Base-by-base conservation (phyloP, 2,797 vertebrate genomes). In the Halcyon smyrnensis region DNA sequence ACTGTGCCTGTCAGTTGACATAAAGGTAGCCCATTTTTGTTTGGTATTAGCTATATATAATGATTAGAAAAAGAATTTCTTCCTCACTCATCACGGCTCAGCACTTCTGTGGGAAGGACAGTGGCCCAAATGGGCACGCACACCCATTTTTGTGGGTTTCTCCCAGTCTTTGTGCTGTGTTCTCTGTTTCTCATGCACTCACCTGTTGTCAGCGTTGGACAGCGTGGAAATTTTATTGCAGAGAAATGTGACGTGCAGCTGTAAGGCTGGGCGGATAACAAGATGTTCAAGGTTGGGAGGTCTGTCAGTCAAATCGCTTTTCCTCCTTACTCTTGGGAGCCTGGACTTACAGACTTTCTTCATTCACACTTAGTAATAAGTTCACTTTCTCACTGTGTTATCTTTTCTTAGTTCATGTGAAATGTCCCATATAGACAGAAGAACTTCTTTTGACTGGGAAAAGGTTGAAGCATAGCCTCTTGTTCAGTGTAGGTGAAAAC, bases 71-170 rank as follows among this genome's bases (percentile, higher is more conserved):
- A 34, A 67, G 56, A 75, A 30, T 30, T 73, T 82, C 13, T 81
- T 78, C 28, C 46, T 91, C n/a, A 3, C 13, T 79, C 41, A 51
- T 48, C n/a, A 8, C 25, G 71, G 34, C 57, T 80, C 30, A 64
- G 71, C 17, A n/a, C 7, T 77, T 74, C 43, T n/a, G 0, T 20
- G 45, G 46, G 25, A 56, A 15, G 67, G 34, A 10, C 59, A 62
- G 30, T 43, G 69, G 6, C 73, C 27, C 1, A 0, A 43, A 39
- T 34, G 27, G 67, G 5, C 25, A 9, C 1, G 15, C 37, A 3
- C 36, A 10, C 8, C 1, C 39, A 63, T 92, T 82, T 82, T 56
- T n/a, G 37, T 48, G 75, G 11, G 12, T 79, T 71, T 91, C 39
- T 84, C 27, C 6, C 27, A 30, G 63, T 21, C 51, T 54, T 46